These are phyloP conservation scores for Drosophila jambulina DNA, from an alignment of 1,140 invertebrate species.

Conservation along the genomic window DNA sequence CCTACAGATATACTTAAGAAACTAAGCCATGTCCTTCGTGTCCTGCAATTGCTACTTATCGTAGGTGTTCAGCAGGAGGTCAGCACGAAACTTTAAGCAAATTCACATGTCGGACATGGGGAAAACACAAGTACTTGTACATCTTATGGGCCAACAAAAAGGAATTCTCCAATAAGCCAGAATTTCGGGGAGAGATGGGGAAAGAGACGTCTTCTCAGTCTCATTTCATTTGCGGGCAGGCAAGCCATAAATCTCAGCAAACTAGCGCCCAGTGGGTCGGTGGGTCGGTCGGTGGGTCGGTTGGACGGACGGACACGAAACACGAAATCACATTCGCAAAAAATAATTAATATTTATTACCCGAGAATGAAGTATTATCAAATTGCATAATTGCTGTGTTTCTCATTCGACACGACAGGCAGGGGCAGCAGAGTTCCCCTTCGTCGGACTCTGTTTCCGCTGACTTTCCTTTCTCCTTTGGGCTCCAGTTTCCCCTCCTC, in stretches of 20 bases:
- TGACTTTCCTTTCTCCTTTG: constrained; percentile 8
- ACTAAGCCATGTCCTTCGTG: not conserved
- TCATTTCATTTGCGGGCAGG: constrained; percentile 67
- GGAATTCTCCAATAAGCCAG: constrained; percentile 7
- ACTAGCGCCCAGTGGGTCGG: constrained; percentile 60
- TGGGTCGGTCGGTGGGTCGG: not conserved
- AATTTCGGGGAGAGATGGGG: not conserved
- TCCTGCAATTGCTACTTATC: constrained; percentile 11
- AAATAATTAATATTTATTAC: constrained; percentile 84
- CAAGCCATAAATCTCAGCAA: constrained; percentile 72
- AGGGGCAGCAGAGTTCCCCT: not conserved
- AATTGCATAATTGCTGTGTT: constrained; percentile 84
- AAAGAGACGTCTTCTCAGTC: constrained; percentile 24
- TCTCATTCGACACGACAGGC: constrained; percentile 80
- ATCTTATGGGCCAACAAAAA: constrained; percentile 22
- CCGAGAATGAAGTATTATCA: constrained; percentile 82
- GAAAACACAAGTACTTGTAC: constrained; percentile 29
- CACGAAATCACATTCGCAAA: constrained; percentile 80
- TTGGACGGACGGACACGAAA: constrained; percentile 22
- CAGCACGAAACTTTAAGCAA: constrained; percentile 56
- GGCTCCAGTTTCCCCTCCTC: not conserved
- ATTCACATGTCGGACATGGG: constrained; percentile 57
- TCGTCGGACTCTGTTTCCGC: constrained; percentile 2
- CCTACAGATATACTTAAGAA: not conserved
- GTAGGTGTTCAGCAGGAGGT: constrained; percentile 17